Evolutionary conservation across 2,113 vertebrate genomes (phyloP).

Genomic region (Anser cygnoides): DNA sequence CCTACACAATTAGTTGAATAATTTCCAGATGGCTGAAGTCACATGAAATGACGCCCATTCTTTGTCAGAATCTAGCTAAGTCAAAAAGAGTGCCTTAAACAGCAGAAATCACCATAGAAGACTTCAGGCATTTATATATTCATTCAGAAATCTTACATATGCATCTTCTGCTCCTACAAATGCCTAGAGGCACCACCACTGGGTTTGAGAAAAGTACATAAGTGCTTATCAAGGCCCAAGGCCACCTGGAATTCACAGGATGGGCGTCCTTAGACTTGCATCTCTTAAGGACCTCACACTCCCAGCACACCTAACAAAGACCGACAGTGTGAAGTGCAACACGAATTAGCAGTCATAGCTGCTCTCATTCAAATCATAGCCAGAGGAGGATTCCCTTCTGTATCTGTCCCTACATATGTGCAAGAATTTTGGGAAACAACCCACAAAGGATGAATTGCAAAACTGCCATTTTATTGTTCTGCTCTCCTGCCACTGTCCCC

Average conservation of each 20-base stretch:
- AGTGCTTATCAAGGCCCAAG: not conserved
- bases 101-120: not conserved
- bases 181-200: not conserved
- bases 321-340: not conserved
- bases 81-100: not conserved
- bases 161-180: not conserved
- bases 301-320: not conserved
- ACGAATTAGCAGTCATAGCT: not conserved
- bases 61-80: not conserved
- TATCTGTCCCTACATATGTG: not conserved
- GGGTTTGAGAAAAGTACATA: not conserved
- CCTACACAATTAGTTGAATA: not conserved
- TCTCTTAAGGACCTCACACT: not conserved
- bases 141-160: not conserved
- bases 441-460: not conserved
- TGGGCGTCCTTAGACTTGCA: not conserved
- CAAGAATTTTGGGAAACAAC: not conserved
- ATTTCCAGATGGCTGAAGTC: not conserved
- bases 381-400: not conserved
- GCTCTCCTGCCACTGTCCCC: not conserved
- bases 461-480: not conserved
- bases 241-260: not conserved
- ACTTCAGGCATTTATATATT: not conserved
- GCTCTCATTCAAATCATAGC: not conserved
- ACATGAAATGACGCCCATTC: not conserved